Base-by-base conservation (phyloP, 2,797 vertebrate genomes). In the Onychomys arenicola region DNA sequence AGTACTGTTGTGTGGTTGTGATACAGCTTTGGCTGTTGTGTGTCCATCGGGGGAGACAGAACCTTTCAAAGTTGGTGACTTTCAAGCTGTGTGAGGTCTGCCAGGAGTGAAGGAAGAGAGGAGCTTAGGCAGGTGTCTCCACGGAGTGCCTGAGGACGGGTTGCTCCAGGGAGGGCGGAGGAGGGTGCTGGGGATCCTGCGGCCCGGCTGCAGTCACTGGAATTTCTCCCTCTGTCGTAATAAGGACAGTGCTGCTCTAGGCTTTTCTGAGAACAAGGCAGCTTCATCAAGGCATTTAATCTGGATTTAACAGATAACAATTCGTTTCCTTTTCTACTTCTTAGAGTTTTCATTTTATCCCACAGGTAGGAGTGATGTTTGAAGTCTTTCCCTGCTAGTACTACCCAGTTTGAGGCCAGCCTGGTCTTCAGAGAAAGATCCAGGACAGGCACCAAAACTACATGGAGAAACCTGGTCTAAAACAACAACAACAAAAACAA, bases 341-440 rank as follows among this genome's bases (percentile, higher is more conserved):
- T 40, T 95, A 92, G 84, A 80, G 17, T 90, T 78, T 94, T 67
- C 83, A 55, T 13, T 61, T 86, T 73, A 83, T 69, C 34, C 21
- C 29, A 19, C 55, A 80, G 93, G 37, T 52, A 71, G 12, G 82
- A 16, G 19, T 46, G 52, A 63, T 55, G 90, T 40, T 84, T 71
- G 78, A 92, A 89, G 73, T 55, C 55, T 67, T 69, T 86, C 89
- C n/a, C 46, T 0, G 34, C 67, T n/a, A 40, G 13, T 89, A n/a
- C 43, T 78, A 67, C 23, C 65, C 78, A 80, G 91, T 52, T 52
- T 3, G 49, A 52, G 49, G 49, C 13, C 49, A 52, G 49, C 49
- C 49, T 52, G 12, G 49, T 52, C 49, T 52, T 13, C 49, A 52
- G 49, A 13, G 49, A 12, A 52, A 52, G 49, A 52, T 52, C 49